Conservation (phyloP, 2,797 vertebrate species). For the Tympanoctomys barrerae region DNA sequence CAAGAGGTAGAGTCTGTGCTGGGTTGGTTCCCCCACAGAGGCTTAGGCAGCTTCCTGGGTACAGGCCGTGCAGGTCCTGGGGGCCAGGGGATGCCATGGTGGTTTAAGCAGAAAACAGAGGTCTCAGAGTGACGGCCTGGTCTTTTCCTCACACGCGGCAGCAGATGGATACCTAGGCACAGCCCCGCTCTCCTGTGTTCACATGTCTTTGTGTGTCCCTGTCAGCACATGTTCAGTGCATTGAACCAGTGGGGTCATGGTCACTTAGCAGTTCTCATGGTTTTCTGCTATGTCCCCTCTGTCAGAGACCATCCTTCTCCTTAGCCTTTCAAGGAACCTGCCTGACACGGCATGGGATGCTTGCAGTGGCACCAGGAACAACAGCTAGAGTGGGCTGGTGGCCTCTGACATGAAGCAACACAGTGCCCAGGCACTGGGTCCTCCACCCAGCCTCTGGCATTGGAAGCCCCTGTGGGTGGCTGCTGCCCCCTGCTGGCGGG, state of each 20-base stretch:
- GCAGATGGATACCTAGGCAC: background rate
- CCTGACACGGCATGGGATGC: background rate
- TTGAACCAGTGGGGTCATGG: background rate
- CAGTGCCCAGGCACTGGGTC: accelerated
- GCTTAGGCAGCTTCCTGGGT: background rate
- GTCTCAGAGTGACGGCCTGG: background rate
- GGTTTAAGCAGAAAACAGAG: background rate
- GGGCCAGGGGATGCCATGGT: too few relatives aligned
- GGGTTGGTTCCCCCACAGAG: background rate
- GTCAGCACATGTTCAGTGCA: background rate
- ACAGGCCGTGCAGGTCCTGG: background rate
- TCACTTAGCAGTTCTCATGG: background rate
- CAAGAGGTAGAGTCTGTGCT: constrained; percentile 88
- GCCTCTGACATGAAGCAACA: background rate
- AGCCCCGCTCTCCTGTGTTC: background rate
- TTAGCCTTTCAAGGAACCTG: background rate
- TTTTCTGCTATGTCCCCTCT: background rate
- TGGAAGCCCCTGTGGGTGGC: too few relatives aligned
- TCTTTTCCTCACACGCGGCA: background rate
- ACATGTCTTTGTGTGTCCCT: too few relatives aligned
- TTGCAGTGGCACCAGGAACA: background rate
- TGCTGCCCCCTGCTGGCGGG: background rate
- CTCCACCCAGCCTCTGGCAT: background rate
- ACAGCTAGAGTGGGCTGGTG: too few relatives aligned
- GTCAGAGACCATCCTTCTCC: background rate